phyloP scores from a whole-genome alignment of 2,113 vertebrate species.

The Sylvietta virens region DNA sequence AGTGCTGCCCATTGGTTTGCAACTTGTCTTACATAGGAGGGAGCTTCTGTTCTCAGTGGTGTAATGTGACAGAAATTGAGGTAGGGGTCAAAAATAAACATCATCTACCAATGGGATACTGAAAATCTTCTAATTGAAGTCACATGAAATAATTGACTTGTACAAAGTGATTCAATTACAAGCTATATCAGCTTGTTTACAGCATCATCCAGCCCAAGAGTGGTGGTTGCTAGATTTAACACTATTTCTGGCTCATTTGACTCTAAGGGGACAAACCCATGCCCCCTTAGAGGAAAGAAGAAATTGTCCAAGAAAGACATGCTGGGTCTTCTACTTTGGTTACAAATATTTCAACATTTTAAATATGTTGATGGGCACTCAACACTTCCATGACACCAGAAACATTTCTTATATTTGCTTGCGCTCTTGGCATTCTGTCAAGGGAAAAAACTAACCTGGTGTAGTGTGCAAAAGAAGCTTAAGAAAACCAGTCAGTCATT shows the following conservation, averaged over 20 bases:
- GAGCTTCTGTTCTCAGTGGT: neutral
- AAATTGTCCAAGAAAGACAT: neutral
- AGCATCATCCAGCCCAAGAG: neutral
- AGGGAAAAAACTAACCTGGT: neutral
- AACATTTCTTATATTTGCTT: neutral
- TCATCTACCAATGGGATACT: neutral
- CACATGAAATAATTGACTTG: neutral
- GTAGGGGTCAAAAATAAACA: slow-evolving; percentile 18
- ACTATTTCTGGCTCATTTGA: neutral
- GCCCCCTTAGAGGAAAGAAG: neutral
- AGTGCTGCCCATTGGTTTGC: neutral
- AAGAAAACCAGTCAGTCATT: neutral
- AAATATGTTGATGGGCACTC: neutral
- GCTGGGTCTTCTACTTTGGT: neutral
- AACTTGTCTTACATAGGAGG: neutral
- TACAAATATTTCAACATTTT: neutral
- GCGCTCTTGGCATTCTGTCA: neutral
- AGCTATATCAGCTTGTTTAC: neutral
- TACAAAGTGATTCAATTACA: neutral
- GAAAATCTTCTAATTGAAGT: slow-evolving; percentile 14
- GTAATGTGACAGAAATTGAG: slow-evolving; percentile 20
- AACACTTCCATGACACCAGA: neutral
- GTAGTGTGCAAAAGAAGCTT: neutral
- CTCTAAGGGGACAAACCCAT: neutral
- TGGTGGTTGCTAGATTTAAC: neutral